phyloP scores from a whole-genome alignment of 2,888 invertebrate species.

The Drosophila acutilabella region DNA sequence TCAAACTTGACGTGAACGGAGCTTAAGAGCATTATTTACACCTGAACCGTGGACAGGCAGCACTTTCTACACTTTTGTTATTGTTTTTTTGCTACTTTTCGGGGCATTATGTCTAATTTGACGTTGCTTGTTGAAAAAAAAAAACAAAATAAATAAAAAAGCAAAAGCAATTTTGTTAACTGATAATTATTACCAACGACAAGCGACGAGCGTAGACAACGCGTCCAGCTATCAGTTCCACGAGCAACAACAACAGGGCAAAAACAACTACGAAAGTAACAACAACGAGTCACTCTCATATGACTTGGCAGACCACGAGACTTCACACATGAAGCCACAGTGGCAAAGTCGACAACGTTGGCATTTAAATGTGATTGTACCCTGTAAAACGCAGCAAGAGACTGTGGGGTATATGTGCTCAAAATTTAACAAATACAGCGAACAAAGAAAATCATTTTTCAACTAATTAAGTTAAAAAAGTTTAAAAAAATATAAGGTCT shows the following conservation, averaged over 20 bases:
- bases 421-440: no score
- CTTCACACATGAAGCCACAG: conserved; percentile 71
- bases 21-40: conserved; percentile 56
- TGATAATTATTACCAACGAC: conserved; percentile 66
- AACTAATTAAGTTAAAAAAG: no score
- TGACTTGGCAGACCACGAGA: conserved; percentile 79
- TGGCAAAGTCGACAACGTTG: conserved; percentile 54
- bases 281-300: conserved; percentile 71
- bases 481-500: no score
- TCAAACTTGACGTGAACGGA: conserved; percentile 37
- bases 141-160: conserved; percentile 23
- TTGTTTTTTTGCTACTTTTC: conserved; percentile 12
- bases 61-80: conserved; percentile 45
- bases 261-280: conserved; percentile 34
- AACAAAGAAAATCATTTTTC: no score
- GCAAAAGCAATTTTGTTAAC: conserved; percentile 71
- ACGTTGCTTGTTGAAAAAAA: conserved; percentile 43
- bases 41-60: conserved; percentile 22
- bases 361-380: conserved; percentile 72
- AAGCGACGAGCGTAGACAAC: conserved; percentile 42
- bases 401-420: conserved; percentile 3
- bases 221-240: conserved; percentile 52
- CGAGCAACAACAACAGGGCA: conserved; percentile 25
- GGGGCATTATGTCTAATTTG: conserved; percentile 52
- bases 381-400: conserved; percentile 2